A percentile compares a stretch with the other conserved stretches of the same genome.
Evolutionary conservation across 1,140 invertebrate genomes (phyloP).

Genomic region (Drosophila guanche): DNA sequence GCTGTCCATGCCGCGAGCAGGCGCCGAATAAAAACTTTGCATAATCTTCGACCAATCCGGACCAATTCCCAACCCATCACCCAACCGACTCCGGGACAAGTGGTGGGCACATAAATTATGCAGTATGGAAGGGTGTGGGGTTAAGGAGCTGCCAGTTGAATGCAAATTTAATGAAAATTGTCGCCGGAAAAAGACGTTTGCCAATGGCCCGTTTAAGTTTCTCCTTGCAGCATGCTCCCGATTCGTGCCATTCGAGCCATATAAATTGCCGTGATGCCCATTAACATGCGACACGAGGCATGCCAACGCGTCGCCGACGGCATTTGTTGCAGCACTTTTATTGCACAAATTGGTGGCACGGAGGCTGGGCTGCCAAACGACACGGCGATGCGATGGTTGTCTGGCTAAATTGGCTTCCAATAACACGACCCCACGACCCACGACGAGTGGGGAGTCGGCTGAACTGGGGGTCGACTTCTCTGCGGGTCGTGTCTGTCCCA

Average conservation of each 20-base stretch:
- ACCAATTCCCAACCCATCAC: neutral
- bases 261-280: constrained; percentile 58
- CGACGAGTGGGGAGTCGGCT: neutral
- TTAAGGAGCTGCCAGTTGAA: constrained; percentile 15
- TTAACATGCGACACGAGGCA: constrained; percentile 68
- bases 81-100: neutral
- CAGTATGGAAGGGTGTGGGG: neutral
- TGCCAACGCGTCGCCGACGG: constrained; percentile 10
- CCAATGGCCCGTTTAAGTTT: constrained; percentile 42
- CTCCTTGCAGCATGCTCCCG: neutral
- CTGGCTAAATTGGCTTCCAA: constrained; percentile 64
- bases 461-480: too few species aligned
- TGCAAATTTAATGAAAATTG: constrained; percentile 54
- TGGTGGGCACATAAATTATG: constrained; percentile 43
- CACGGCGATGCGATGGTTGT: constrained; percentile 24
- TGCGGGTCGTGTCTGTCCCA: neutral
- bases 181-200: constrained; percentile 30
- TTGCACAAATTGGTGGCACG: constrained; percentile 61
- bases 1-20: constrained; percentile 20
- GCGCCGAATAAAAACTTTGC: constrained; percentile 41
- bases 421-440: constrained; percentile 28
- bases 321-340: constrained; percentile 43
- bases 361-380: constrained; percentile 16
- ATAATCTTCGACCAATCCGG: constrained; percentile 47
- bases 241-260: constrained; percentile 40